A percentile compares a stretch with the other conserved stretches of the same genome.
Evolutionary conservation across 2,797 vertebrate species (phyloP).

Genomic region (Calcarius lapponicus): DNA sequence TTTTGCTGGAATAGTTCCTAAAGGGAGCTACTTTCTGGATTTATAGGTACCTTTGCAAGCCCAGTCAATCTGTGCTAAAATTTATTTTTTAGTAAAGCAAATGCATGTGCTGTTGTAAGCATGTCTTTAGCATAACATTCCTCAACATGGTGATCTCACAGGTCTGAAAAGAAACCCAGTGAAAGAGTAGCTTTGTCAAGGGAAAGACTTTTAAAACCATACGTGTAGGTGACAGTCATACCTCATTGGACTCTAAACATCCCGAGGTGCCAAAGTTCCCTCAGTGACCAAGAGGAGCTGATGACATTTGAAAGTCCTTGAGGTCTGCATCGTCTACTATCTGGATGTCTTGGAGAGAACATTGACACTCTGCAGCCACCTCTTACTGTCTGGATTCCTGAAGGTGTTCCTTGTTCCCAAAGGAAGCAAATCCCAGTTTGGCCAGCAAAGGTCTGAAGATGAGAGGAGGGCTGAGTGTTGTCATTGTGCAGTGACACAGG

Average conservation of each 20-base stretch:
- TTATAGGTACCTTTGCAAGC: background rate
- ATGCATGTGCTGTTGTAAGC: background rate
- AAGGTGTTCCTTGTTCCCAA: background rate
- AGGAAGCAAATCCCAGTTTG: background rate
- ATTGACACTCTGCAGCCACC: rapidly evolving
- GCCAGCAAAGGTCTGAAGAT: background rate
- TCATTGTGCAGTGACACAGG: background rate
- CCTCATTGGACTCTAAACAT: background rate
- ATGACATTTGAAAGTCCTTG: background rate
- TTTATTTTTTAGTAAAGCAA: background rate
- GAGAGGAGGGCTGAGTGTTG: background rate
- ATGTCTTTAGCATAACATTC: background rate
- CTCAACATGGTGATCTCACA: background rate
- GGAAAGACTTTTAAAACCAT: background rate
- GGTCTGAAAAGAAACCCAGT: background rate
- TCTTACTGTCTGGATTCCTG: background rate
- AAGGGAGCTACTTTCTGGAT: background rate
- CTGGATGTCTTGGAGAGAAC: background rate
- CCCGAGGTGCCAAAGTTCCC: background rate
- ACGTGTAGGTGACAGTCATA: background rate
- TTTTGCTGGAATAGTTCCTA: background rate
- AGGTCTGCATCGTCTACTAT: background rate
- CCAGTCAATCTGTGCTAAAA: background rate
- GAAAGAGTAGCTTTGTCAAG: background rate
- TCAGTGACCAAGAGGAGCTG: background rate